These are phyloP conservation scores for Pseudonaja textilis DNA, from an alignment of 2,113 vertebrate genomes.

Conservation along the genomic window DNA sequence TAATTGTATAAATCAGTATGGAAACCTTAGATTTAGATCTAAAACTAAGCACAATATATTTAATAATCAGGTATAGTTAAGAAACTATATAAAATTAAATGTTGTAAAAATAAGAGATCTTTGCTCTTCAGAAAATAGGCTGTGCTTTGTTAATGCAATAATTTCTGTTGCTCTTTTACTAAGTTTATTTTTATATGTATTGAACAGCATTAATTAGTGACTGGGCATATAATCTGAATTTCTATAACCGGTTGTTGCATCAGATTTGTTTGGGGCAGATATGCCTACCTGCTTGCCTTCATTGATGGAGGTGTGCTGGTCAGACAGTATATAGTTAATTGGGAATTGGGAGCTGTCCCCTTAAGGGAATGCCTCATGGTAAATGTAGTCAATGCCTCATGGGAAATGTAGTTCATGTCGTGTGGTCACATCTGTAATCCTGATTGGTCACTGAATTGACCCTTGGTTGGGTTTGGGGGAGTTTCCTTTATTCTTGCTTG, in stretches of 20 bases:
- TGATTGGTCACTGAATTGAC: no score
- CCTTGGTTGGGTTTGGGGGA: no score
- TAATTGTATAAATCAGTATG: no score
- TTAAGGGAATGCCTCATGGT: no score
- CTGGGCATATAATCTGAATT: not conserved
- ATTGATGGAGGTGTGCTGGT: no score
- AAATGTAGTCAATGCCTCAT: no score
- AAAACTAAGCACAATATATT: not conserved
- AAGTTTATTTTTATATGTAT: not conserved
- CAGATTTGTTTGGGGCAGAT: no score
- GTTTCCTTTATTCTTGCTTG: no score
- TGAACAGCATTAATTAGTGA: not conserved
- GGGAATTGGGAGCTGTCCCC: no score
- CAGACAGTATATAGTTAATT: no score
- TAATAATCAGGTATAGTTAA: slow-evolving; percentile 18
- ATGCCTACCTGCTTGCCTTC: not conserved
- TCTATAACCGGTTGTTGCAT: not conserved
- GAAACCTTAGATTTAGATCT: not conserved
- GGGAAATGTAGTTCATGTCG: no score
- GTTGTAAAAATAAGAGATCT: not conserved
- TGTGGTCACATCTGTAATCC: no score
- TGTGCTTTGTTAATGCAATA: not conserved
- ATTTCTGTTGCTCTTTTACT: not conserved
- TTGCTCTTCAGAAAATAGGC: not conserved
- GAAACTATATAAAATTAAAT: slow-evolving; percentile 20